These are phyloP conservation scores for Zosterops pallidus DNA, from an alignment of 2,113 vertebrate species.

Conservation along the genomic window DNA sequence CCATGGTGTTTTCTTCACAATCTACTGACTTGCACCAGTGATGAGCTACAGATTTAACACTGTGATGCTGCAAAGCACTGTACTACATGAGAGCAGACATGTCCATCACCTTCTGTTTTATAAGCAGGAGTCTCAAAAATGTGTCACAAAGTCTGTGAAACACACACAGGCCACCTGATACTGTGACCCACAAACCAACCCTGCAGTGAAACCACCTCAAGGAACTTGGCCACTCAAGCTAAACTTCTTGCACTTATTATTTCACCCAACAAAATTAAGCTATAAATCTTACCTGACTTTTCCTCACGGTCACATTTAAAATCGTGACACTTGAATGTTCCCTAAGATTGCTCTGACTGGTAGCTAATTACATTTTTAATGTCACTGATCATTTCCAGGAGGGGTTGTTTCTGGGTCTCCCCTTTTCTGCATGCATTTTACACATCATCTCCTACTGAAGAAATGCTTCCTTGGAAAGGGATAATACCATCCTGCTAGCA, in stretches of 20 bases:
- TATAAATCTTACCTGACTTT: background rate
- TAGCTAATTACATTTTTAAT: slow-evolving; percentile 3
- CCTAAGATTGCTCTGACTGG: background rate
- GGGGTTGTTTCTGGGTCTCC: background rate
- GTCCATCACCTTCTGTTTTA: background rate
- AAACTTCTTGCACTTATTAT: background rate
- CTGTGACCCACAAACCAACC: background rate
- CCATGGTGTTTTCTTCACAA: background rate
- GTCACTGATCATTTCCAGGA: background rate
- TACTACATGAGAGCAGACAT: background rate
- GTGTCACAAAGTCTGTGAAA: background rate
- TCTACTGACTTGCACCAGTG: background rate
- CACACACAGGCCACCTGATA: background rate
- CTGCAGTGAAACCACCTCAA: background rate
- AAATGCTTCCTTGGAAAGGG: background rate
- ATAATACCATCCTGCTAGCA: background rate
- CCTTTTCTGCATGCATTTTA: background rate
- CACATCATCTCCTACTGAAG: background rate
- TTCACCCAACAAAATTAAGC: slow-evolving; percentile 11
- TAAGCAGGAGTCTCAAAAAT: background rate
- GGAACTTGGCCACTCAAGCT: background rate
- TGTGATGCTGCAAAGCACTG: background rate
- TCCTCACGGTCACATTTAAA: background rate
- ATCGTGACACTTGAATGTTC: background rate
- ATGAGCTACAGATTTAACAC: background rate